phyloP scores from a whole-genome alignment of 1,140 invertebrate species.

The Pseudobourletiella spinata region DNA sequence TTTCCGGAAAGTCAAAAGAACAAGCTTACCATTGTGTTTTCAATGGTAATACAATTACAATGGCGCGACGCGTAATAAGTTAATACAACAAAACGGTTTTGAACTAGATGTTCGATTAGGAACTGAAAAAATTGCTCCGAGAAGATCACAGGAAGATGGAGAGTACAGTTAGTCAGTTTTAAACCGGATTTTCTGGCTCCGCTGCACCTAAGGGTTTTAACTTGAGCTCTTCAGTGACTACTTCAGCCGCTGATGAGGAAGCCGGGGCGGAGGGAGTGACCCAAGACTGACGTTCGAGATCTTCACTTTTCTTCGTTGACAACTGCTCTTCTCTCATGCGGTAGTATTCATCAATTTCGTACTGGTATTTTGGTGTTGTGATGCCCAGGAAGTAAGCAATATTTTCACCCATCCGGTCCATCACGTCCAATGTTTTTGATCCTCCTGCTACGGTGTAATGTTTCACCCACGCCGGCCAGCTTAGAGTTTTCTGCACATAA shows the following conservation, averaged over 20 bases:
- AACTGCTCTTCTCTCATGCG: conserved; percentile 19
- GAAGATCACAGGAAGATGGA: no score
- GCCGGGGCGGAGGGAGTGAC: no score
- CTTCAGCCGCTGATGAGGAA: not conserved
- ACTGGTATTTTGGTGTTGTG: conserved; percentile 31
- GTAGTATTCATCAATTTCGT: conserved; percentile 35
- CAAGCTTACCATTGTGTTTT: no score
- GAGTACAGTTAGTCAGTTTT: no score
- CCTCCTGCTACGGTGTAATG: conserved; percentile 12
- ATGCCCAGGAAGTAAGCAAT: conserved; percentile 31
- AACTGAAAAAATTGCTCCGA: no score
- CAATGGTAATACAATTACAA: no score
- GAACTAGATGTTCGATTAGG: no score
- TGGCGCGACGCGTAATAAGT: no score
- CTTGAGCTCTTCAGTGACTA: conserved; percentile 7
- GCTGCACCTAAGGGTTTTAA: no score
- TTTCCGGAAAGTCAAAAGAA: no score
- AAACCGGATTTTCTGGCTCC: no score
- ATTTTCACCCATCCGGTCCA: conserved; percentile 25
- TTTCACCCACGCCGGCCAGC: conserved; percentile 28
- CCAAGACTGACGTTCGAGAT: conserved; percentile 26
- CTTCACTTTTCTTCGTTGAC: conserved; percentile 15
- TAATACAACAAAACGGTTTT: no score
- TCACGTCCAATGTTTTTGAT: conserved; percentile 17
- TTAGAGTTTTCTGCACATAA: conserved; percentile 19